Conservation (phyloP, 2,113 vertebrate species). For the Microtus ochrogaster region DNA sequence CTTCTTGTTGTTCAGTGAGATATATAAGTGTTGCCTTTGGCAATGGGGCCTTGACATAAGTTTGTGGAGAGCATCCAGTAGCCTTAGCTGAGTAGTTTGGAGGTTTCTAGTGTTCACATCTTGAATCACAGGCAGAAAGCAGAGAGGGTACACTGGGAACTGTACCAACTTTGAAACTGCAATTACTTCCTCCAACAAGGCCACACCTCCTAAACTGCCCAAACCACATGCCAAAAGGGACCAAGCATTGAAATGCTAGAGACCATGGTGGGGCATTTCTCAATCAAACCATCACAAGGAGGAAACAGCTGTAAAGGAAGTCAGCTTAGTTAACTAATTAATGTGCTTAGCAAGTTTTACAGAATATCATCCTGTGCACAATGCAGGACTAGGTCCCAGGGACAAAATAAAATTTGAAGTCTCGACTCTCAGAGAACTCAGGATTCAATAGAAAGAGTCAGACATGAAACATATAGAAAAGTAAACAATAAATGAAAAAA, state of each 20-base stretch:
- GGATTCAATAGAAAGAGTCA: not conserved
- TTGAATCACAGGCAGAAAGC: not conserved
- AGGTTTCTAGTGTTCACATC: not conserved
- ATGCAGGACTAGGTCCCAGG: not conserved
- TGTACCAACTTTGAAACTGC: not conserved
- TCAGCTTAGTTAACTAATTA: not conserved
- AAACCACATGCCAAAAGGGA: not conserved
- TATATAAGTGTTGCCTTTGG: not conserved
- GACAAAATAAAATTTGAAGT: not conserved
- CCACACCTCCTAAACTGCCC: not conserved
- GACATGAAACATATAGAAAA: not conserved
- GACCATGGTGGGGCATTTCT: not conserved
- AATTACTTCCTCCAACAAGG: not conserved
- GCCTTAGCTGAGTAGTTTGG: not conserved
- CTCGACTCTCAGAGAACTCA: not conserved
- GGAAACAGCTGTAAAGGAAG: not conserved
- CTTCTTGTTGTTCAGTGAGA: not conserved
- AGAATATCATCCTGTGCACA: not conserved
- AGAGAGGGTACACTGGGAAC: not conserved
- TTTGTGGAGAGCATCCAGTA: not conserved
- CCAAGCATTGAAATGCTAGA: not conserved
- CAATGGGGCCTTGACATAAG: not conserved
- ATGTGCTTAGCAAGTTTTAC: not conserved
- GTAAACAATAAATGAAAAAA: not conserved
- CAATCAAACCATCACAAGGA: not conserved